A percentile compares a stretch with the other conserved stretches of the same genome.
Evolutionary conservation across 2,888 invertebrate genomes (phyloP).

Genomic region (Agriopis leucophaearia): DNA sequence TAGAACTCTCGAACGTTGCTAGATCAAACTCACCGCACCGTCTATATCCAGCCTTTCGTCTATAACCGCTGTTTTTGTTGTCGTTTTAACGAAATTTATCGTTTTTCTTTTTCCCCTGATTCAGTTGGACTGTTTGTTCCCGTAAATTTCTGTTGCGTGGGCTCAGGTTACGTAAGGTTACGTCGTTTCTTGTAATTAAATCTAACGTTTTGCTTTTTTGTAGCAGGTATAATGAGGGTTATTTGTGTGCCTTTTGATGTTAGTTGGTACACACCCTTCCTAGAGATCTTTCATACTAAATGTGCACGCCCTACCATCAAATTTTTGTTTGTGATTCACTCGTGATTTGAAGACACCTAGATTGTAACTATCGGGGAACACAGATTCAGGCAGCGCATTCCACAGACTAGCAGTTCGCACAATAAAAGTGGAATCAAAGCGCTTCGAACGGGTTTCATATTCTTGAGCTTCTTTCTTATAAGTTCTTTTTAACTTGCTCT

Average conservation of each 20-base stretch:
- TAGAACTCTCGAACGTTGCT: not conserved
- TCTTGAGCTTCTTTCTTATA: no score
- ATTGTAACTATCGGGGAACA: no score
- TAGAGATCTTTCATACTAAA: no score
- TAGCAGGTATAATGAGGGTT: slow-evolving; percentile 52
- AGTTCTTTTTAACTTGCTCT: no score
- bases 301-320: no score
- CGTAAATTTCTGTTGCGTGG: slow-evolving; percentile 52
- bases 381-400: no score
- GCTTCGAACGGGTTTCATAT: no score
- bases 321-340: no score
- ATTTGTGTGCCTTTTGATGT: not conserved
- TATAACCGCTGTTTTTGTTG: slow-evolving; percentile 67
- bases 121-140: slow-evolving; percentile 58
- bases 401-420: no score
- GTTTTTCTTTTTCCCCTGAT: slow-evolving; percentile 70
- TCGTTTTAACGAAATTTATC: slow-evolving; percentile 79
- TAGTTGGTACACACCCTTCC: not conserved
- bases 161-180: slow-evolving; percentile 49
- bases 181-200: slow-evolving; percentile 51
- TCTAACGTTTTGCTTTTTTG: slow-evolving; percentile 59
- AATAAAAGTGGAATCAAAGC: no score
- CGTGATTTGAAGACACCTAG: no score
- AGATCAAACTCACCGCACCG: slow-evolving; percentile 32
- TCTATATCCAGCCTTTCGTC: slow-evolving; percentile 57